These are phyloP conservation scores for Clupea harengus DNA, from an alignment of 2,113 vertebrate species.

Conservation along the genomic window DNA sequence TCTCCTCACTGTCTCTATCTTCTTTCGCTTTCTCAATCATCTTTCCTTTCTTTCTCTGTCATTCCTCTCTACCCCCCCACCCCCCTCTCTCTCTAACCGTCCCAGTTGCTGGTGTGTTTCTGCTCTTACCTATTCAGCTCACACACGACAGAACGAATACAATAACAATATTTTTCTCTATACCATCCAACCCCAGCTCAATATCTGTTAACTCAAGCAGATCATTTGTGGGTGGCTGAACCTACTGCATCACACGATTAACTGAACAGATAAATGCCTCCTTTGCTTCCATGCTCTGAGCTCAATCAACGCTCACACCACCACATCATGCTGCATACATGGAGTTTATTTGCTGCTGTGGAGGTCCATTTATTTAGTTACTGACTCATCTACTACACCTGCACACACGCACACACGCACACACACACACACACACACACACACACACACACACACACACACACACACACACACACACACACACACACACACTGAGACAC, in stretches of 20 bases:
- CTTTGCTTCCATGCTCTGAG: neutral
- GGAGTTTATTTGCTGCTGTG: neutral
- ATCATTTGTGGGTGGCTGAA: neutral
- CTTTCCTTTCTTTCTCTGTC: neutral
- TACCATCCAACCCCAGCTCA: neutral
- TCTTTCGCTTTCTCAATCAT: neutral
- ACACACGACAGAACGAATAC: neutral
- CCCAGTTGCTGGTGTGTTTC: neutral
- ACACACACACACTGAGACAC: neutral
- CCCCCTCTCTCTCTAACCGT: neutral
- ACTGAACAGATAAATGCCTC: neutral
- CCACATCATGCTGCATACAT: neutral
- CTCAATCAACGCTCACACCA: neutral
- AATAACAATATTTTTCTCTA: neutral
- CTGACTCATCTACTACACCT: neutral
- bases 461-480: neutral
- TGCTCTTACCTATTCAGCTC: slow-evolving; percentile 1
- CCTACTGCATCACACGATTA: neutral
- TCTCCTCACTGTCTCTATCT: neutral
- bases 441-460: slow-evolving; percentile 17
- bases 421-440: neutral
- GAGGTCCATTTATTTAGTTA: slow-evolving; percentile 4
- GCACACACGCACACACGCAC: neutral
- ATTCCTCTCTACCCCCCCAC: neutral
- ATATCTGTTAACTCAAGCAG: neutral